These are phyloP conservation scores for Carapus acus DNA, from an alignment of 2,797 vertebrate species.

Conservation along the genomic window DNA sequence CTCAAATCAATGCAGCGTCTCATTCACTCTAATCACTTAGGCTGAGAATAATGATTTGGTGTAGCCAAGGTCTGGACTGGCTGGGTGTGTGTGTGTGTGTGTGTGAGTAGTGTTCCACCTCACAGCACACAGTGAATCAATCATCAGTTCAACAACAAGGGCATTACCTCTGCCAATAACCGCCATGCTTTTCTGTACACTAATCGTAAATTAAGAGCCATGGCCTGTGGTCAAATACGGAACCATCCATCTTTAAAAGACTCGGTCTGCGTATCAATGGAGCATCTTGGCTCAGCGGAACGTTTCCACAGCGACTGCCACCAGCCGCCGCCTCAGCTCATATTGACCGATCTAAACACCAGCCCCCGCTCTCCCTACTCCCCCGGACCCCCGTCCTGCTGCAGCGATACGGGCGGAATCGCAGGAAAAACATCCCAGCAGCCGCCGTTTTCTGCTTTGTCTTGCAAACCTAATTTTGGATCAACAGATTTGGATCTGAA, in stretches of 20 bases:
- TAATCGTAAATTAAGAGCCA: conserved; percentile 11
- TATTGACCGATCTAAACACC: conserved; percentile 14
- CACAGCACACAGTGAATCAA: neutral
- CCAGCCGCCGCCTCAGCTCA: neutral
- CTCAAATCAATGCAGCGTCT: neutral
- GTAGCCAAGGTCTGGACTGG: neutral
- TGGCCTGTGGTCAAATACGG: conserved; percentile 6
- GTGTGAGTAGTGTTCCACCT: too few species aligned
- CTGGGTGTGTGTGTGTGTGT: too few species aligned
- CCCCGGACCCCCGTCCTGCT: too few species aligned
- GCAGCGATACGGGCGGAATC: conserved; percentile 12
- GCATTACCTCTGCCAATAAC: neutral
- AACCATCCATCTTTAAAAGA: conserved; percentile 19
- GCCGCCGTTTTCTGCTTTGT: conserved; percentile 19
- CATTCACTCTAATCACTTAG: neutral
- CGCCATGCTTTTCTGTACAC: neutral
- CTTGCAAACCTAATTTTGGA: conserved; percentile 39
- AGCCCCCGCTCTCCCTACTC: too few species aligned
- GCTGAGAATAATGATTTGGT: neutral
- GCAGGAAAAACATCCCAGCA: conserved; percentile 22
- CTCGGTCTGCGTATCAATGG: conserved; percentile 10
- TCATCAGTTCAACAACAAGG: neutral
- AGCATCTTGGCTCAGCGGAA: conserved; percentile 11
- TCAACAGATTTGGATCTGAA: conserved; percentile 62
- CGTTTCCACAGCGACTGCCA: conserved; percentile 12